These are phyloP conservation scores for Leuciscus waleckii DNA, from an alignment of 2,797 vertebrate genomes.

Conservation along the genomic window DNA sequence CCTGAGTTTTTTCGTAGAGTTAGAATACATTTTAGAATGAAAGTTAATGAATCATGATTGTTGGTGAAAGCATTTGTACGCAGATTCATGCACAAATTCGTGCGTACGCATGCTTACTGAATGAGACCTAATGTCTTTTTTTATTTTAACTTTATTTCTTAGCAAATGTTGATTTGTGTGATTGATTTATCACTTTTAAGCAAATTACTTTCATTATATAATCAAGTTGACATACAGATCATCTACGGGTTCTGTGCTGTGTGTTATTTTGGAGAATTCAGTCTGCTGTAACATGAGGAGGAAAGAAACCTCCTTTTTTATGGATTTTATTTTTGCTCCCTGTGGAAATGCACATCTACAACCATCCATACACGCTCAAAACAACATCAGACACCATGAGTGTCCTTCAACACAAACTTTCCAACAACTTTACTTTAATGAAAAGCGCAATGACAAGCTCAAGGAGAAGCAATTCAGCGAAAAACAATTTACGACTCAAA, in stretches of 20 bases:
- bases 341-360: constrained; percentile 33
- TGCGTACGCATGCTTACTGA: too few species aligned
- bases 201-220: neutral
- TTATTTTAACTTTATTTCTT: neutral
- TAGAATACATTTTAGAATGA: too few species aligned
- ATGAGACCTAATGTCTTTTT: neutral
- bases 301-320: neutral
- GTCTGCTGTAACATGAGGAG: constrained; percentile 3
- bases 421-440: constrained; percentile 55
- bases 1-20: too few species aligned
- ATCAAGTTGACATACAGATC: constrained; percentile 14
- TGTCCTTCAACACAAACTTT: constrained; percentile 57
- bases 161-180: neutral
- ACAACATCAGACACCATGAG: constrained; percentile 52
- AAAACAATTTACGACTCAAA: constrained; percentile 61
- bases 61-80: too few species aligned
- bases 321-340: constrained; percentile 28
- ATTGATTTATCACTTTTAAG: neutral
- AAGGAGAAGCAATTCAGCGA: constrained; percentile 59
- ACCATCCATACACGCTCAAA: constrained; percentile 51
- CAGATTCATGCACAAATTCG: too few species aligned
- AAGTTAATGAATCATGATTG: too few species aligned
- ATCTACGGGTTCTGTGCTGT: neutral
- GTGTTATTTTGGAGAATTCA: constrained; percentile 22
- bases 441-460: constrained; percentile 58